Evolutionary conservation across 2,888 invertebrate species (phyloP).

Genomic region (Ichneumoninae sp.): DNA sequence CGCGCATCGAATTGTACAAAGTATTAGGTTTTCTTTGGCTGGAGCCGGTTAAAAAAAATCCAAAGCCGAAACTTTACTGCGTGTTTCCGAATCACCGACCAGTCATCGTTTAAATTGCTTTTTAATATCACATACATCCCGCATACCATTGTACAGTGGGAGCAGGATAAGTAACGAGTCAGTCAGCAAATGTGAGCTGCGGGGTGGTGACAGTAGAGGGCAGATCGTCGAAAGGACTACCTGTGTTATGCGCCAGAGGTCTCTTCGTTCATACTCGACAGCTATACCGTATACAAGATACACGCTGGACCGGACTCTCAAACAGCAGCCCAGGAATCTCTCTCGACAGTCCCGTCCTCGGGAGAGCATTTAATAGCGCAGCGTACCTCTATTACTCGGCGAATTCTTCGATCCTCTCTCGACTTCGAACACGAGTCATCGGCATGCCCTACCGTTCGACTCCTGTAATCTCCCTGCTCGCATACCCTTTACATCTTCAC

Average conservation of each 20-base stretch:
- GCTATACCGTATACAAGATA: conserved; percentile 40
- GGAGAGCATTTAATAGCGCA: conserved; percentile 76
- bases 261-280: conserved; percentile 32
- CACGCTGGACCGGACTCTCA: conserved; percentile 19
- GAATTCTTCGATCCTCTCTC: conserved; percentile 79
- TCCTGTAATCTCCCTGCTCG: conserved; percentile 18
- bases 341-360: conserved; percentile 56
- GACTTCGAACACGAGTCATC: conserved; percentile 62
- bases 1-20: conserved; percentile 59
- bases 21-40: conserved; percentile 45
- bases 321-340: conserved; percentile 55
- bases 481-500: conserved; percentile 38
- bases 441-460: conserved; percentile 46
- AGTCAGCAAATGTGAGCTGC: conserved; percentile 74
- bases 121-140: conserved; percentile 78
- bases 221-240: conserved; percentile 70
- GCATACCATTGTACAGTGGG: conserved; percentile 4
- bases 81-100: conserved; percentile 77
- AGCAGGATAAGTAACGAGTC: conserved; percentile 58
- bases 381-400: conserved; percentile 81
- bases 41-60: conserved; percentile 39
- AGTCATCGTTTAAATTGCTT: conserved; percentile 82
- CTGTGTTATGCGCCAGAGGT: conserved; percentile 45
- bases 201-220: conserved; percentile 76
- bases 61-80: conserved; percentile 45